These are phyloP conservation scores for Bursaphelenchus mucronatus DNA, from an alignment of 1,140 invertebrate species.

Conservation along the genomic window DNA sequence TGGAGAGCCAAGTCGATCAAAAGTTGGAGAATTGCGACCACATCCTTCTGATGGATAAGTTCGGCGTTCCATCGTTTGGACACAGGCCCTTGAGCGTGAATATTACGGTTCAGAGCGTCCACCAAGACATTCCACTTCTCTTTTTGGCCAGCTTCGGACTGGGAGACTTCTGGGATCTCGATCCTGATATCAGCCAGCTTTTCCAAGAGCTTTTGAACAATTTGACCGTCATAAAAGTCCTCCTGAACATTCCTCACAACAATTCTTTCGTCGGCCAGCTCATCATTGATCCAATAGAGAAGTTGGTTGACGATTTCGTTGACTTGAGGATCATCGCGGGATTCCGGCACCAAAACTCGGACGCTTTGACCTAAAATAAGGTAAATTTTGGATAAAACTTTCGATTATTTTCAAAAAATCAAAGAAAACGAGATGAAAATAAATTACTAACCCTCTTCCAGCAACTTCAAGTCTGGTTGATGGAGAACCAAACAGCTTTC, in stretches of 20 bases:
- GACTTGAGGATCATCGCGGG: slow-evolving; percentile 79
- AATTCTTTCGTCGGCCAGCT: slow-evolving; percentile 88
- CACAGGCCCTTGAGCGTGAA: slow-evolving; percentile 60
- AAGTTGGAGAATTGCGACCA: slow-evolving; percentile 89
- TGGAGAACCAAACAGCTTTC: slow-evolving; percentile 42
- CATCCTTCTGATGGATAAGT: slow-evolving; percentile 68
- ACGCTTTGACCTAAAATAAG: slow-evolving; percentile 71
- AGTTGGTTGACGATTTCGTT: slow-evolving; percentile 72
- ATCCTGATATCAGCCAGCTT: slow-evolving; percentile 65
- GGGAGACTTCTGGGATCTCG: slow-evolving; percentile 95
- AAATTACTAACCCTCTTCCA: slow-evolving; percentile 38
- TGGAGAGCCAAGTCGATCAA: slow-evolving; percentile 85
- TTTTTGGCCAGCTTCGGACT: slow-evolving; percentile 93
- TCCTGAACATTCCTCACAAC: slow-evolving; percentile 94
- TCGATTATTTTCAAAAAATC: background rate
- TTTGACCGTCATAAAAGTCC: slow-evolving; percentile 96
- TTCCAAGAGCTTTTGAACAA: slow-evolving; percentile 89
- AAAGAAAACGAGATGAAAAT: background rate
- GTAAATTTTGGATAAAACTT: slow-evolving; percentile 21
- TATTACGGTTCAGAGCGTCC: slow-evolving; percentile 74
- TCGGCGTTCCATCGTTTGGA: slow-evolving; percentile 87
- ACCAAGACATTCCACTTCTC: slow-evolving; percentile 87
- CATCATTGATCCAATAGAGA: slow-evolving; percentile 66
- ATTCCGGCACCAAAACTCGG: slow-evolving; percentile 84
- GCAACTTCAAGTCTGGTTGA: slow-evolving; percentile 40